A percentile compares a stretch with the other conserved stretches of the same genome.
Evolutionary conservation across 2,888 invertebrate genomes (phyloP).

Genomic region (Drosophila neoperkinsi): DNA sequence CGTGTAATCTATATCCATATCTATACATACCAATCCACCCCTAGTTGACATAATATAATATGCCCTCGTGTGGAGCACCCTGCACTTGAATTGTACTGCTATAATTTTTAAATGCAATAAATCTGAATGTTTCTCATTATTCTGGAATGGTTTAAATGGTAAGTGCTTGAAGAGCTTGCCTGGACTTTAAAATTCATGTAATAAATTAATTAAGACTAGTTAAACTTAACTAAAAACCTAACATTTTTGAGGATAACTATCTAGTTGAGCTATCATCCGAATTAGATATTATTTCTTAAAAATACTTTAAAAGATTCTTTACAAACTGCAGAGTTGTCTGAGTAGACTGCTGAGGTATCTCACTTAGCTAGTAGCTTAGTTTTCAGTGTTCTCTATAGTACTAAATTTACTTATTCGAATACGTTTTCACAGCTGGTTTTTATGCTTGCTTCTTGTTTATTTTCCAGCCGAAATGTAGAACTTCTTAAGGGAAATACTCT

Average conservation of each 20-base stretch:
- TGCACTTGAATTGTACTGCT: constrained; percentile 34
- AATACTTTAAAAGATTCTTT: neutral
- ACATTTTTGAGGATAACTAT: neutral
- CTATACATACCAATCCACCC: neutral
- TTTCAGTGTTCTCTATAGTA: neutral
- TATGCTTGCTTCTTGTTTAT: neutral
- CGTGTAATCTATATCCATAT: neutral
- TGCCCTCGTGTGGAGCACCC: constrained; percentile 27
- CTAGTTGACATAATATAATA: neutral
- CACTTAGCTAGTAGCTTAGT: neutral
- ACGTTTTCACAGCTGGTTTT: neutral
- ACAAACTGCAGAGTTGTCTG: neutral
- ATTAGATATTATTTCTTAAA: neutral
- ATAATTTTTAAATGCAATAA: constrained; percentile 32
- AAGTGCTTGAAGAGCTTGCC: neutral
- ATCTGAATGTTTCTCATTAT: constrained; percentile 23
- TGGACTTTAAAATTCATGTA: neutral
- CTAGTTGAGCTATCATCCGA: neutral
- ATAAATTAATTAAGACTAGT: neutral
- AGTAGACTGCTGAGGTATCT: neutral
- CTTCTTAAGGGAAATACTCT: neutral
- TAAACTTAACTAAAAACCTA: neutral
- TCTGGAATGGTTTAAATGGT: neutral
- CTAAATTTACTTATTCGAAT: neutral
- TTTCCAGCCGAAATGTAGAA: neutral